Percentiles rank a stretch among this genome's conserved stretches.
These are phyloP conservation scores for Malacoctenus gilli DNA, from an alignment of 2,797 vertebrate genomes.

Conservation along the genomic window DNA sequence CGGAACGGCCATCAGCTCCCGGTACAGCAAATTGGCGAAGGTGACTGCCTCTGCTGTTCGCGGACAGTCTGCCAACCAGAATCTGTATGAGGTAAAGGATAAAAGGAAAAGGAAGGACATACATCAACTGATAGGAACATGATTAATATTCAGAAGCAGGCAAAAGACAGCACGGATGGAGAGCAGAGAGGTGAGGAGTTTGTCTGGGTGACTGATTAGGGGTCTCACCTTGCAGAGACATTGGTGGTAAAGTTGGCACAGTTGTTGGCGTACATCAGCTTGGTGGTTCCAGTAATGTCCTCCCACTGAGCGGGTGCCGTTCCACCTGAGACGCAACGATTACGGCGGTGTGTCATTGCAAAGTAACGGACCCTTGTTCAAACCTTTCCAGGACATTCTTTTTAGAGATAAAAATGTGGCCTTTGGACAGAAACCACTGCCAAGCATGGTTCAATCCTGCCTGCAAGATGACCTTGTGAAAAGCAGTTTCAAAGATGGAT, in stretches of 20 bases:
- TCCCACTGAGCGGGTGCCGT: conserved; percentile 98
- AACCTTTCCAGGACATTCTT: too few relatives aligned
- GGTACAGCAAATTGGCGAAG: conserved; percentile 93
- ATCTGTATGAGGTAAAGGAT: conserved; percentile 77
- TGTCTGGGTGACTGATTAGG: neutral
- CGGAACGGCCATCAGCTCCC: conserved; percentile 92
- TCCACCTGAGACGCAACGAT: conserved; percentile 84
- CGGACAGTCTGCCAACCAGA: conserved; percentile 97
- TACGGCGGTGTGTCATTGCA: conserved; percentile 33
- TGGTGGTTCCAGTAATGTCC: conserved; percentile 98
- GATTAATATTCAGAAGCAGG: neutral
- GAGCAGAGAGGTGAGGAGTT: neutral
- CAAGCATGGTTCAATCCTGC: too few relatives aligned
- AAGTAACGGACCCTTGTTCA: neutral
- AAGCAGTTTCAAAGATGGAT: too few relatives aligned
- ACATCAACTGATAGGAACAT: neutral
- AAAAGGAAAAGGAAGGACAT: neutral
- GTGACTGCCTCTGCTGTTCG: conserved; percentile 94
- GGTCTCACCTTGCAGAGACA: conserved; percentile 94
- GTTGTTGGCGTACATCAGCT: conserved; percentile 92
- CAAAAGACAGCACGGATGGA: neutral
- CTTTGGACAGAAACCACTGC: too few relatives aligned
- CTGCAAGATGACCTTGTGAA: too few relatives aligned
- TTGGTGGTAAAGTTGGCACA: conserved; percentile 99
- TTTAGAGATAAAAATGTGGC: too few relatives aligned